Percentiles rank a stretch among this genome's conserved stretches.
These are phyloP conservation scores for Belgica antarctica DNA, from an alignment of 2,888 invertebrate species.

Conservation along the genomic window DNA sequence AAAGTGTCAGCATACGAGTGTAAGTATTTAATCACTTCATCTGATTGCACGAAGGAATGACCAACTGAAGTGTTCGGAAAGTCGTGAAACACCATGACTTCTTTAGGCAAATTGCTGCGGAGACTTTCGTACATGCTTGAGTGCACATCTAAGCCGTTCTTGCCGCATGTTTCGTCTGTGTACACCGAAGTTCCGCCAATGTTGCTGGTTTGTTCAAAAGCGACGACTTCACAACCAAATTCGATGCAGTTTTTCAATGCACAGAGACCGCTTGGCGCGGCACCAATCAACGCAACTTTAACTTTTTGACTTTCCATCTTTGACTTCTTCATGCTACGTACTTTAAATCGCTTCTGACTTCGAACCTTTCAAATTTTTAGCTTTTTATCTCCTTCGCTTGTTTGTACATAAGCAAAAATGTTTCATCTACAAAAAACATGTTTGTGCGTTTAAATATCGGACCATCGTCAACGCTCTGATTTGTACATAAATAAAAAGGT, in stretches of 20 bases:
- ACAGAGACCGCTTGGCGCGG: constrained; percentile 61
- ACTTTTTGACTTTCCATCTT: no score
- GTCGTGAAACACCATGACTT: constrained; percentile 83
- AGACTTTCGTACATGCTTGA: constrained; percentile 85
- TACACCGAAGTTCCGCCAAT: constrained; percentile 88
- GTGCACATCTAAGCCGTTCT: constrained; percentile 73
- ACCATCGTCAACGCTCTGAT: no score
- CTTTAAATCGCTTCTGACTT: no score
- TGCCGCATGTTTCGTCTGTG: constrained; percentile 69
- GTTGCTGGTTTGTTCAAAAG: constrained; percentile 69
- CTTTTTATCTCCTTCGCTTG: no score
- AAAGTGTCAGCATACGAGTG: constrained; percentile 66
- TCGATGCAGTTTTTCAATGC: constrained; percentile 65
- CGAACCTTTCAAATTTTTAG: no score
- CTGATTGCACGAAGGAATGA: constrained; percentile 68
- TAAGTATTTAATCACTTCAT: constrained; percentile 68
- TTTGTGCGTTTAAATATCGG: no score
- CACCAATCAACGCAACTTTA: constrained; percentile 8
- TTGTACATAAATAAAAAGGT: no score
- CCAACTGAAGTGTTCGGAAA: constrained; percentile 69
- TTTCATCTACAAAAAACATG: no score
- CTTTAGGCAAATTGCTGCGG: constrained; percentile 83
- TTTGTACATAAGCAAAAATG: no score
- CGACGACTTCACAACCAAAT: constrained; percentile 57
- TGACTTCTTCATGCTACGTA: no score